Evolutionary conservation across 2,797 vertebrate species (phyloP).

Genomic region (Sebastiscus albofasciatus): DNA sequence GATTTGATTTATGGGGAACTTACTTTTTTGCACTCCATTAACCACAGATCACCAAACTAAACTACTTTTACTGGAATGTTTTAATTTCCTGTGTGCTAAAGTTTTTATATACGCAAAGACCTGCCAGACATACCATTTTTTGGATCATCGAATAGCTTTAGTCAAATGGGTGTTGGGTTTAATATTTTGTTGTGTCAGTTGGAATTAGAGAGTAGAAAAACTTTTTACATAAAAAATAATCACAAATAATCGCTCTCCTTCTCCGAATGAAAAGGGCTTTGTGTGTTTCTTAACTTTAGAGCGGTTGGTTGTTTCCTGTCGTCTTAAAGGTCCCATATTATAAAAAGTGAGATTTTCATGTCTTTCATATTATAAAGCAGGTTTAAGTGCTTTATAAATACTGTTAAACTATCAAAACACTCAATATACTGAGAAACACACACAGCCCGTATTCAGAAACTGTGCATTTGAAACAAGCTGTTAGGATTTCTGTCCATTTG

Average conservation of each 20-base stretch:
- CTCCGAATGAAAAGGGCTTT: not conserved
- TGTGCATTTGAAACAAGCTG: too few relatives aligned
- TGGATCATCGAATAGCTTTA: not conserved
- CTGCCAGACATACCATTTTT: not conserved
- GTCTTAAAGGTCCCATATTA: not conserved
- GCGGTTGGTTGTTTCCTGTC: not conserved
- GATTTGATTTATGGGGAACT: not conserved
- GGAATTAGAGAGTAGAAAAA: not conserved
- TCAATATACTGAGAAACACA: too few relatives aligned
- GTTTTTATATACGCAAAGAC: not conserved
- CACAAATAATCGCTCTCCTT: not conserved
- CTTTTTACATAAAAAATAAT: not conserved
- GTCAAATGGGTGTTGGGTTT: not conserved
- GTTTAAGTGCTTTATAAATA: too few relatives aligned
- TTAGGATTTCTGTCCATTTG: too few relatives aligned
- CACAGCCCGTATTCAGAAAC: too few relatives aligned
- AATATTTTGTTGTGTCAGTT: not conserved
- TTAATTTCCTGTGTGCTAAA: not conserved
- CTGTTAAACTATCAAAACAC: too few relatives aligned
- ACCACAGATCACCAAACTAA: slow-evolving; percentile 6
- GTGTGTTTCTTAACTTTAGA: not conserved
- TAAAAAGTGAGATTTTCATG: too few relatives aligned
- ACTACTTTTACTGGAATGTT: slow-evolving; percentile 9
- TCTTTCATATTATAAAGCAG: too few relatives aligned
- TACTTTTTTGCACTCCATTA: not conserved